Base-by-base conservation (phyloP, 2,797 vertebrate species). In the Ctenochaetus hawaiiensis region DNA sequence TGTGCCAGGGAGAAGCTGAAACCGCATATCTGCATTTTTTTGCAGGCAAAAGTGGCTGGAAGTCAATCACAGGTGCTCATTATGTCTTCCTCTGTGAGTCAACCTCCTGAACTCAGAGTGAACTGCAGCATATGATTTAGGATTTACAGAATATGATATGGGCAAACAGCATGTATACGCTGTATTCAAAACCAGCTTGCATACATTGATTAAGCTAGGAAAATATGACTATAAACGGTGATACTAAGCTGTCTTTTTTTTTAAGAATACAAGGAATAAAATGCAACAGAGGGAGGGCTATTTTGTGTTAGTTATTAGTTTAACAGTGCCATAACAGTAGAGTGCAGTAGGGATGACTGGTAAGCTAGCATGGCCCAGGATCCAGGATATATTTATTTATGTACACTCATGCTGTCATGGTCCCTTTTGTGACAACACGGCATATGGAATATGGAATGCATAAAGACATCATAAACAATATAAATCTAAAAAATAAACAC, bases 1-100 rank as follows among this genome's bases (percentile, higher is more conserved):
- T 16, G 67, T 89, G 92, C 91, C 92, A 92, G 89, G 73, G 72
- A 85, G 78, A 59, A 84, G 82, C 78, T 90, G 82, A 87, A 92
- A 94, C 88, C 87, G n/a, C 89, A 86, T 78, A 82, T 79, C 51
- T 82, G 48, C 79, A 72, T 64, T 82, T 87, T 84, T 90, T 85
- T 88, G 73, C 49, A 54, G 82, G 87, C 75, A 86, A 88, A 72
- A 71, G 70, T 59, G 69, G 26, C 86, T 84, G 75, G 65, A 89
- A 91, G 90, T 91, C 86, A 86, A 81, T 87, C 84, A 82, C 86
- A 91, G 89, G 84, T 79, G 43, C 71, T 87, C 75, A 80, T 84
- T 79, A 83, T 86, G 66, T 80, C 67, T 83, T 70, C 60, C 43
- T 58, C 20, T 68, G 64, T 20, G 74, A 65, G 71, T 61, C 59